Conservation (phyloP, 2,113 vertebrate species). For the Rhipidura dahli region DNA sequence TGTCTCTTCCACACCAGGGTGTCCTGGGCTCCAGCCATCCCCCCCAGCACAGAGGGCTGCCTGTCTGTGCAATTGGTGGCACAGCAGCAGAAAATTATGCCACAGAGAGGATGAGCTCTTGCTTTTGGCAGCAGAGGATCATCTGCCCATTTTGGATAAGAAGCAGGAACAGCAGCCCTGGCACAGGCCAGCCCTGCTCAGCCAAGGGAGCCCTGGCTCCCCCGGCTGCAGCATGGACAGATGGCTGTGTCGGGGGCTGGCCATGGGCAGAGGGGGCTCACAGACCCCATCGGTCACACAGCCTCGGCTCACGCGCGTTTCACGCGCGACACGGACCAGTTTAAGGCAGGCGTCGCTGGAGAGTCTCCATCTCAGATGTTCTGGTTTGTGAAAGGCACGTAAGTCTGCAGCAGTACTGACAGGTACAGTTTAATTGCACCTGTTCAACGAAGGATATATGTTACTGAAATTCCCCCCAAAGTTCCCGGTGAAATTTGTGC, state of each 20-base stretch:
- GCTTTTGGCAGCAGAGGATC: background rate
- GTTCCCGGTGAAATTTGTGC: slow-evolving; percentile 34
- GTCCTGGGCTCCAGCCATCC: background rate
- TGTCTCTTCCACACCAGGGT: background rate
- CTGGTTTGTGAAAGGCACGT: background rate
- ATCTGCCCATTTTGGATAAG: background rate
- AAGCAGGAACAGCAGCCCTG: slow-evolving; percentile 23
- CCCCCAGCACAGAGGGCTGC: background rate
- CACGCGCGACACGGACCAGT: accelerated
- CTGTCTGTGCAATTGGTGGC: background rate
- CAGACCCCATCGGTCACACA: background rate
- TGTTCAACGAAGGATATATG: background rate
- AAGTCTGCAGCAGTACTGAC: background rate
- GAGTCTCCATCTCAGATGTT: background rate
- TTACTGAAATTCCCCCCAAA: slow-evolving; percentile 74
- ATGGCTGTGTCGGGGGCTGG: background rate
- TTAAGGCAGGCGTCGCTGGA: accelerated
- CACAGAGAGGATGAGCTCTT: background rate
- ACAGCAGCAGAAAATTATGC: background rate
- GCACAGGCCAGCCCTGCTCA: background rate
- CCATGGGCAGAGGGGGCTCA: background rate
- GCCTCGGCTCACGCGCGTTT: accelerated
- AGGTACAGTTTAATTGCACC: background rate
- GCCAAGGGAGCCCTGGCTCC: background rate
- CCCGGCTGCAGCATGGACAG: background rate